Evolutionary conservation across 2,113 vertebrate species (phyloP).

Genomic region (Hypanus sabinus): DNA sequence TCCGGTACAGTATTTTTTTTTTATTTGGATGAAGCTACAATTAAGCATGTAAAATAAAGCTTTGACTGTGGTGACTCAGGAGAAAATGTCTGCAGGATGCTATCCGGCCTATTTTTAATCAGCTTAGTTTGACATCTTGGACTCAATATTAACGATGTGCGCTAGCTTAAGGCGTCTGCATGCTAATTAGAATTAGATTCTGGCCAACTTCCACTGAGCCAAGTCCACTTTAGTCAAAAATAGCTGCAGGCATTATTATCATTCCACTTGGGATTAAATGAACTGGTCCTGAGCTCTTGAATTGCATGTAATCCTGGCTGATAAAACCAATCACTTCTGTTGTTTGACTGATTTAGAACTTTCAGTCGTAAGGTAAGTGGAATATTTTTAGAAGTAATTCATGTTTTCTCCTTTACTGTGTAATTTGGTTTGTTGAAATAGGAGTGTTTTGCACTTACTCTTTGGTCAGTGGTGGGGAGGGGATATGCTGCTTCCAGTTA

Average conservation of each 20-base stretch:
- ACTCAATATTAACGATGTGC: background rate
- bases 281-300: background rate
- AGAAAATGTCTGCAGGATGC: background rate
- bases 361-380: background rate
- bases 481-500: background rate
- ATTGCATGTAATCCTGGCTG: conserved; percentile 2
- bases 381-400: background rate
- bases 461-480: background rate
- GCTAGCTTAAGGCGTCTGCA: background rate
- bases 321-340: background rate
- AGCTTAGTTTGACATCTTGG: background rate
- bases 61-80: background rate
- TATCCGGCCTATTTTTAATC: background rate
- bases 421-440: background rate
- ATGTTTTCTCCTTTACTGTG: background rate
- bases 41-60: background rate
- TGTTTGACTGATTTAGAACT: background rate
- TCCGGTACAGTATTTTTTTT: background rate
- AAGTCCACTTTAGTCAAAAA: background rate
- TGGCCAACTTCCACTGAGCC: background rate
- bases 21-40: background rate
- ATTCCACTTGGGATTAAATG: background rate
- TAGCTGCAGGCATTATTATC: background rate
- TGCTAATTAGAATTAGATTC: conserved; percentile 11
- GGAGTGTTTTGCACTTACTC: background rate